Evolutionary conservation across 2,113 vertebrate genomes (phyloP), one percentile per base, ranked within the genome.

Genomic region (Mus spicilegus): DNA sequence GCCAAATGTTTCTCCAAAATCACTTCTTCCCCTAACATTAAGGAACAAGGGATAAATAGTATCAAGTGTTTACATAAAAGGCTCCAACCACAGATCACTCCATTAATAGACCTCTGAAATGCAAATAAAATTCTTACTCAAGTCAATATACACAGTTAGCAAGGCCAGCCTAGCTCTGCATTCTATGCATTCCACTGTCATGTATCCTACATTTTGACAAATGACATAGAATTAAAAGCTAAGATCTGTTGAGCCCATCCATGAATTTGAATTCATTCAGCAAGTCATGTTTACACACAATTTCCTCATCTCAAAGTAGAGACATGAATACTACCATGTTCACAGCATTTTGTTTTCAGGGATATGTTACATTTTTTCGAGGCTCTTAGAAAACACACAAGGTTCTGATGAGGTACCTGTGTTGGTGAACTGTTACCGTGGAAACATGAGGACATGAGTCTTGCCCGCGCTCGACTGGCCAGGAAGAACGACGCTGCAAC

Each of bases 101-200:
- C 30, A 56, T 42, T 77, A 84, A 84, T 22, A 42, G 17, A 24
- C 70, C 70, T 76, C 39, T 61, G 12, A 56, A 67, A 69, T 65
- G 61, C 16, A 94, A 77, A 78, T 67, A 65, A 89, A 86, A 72
- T 65, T 73, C 11, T 73, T 33, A 22, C 2, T 67, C n/a, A 65
- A 91, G 49, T 84, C 13, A 39, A 51, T n/a, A 39, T 26, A 5
- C 16, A 20, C 7, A 30, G 4, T 67, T 58, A 65, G 54, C 80
- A 77, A 33, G 1, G 17, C 7, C 76, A 77, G 19, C 19, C 14
- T 70, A 8, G 33, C 5, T 42, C 51, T 3, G 14, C 33, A 14
- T 36, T 20, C 58, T 70, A 5, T 1, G 0, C 11, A 10, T 12
- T 26, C 2, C 9, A 19, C 28, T 51, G 46, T 16, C 33, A 2